A percentile compares a stretch with the other conserved stretches of the same genome.
Conservation (phyloP, 2,797 vertebrate genomes). For the Borostomias antarcticus region DNA sequence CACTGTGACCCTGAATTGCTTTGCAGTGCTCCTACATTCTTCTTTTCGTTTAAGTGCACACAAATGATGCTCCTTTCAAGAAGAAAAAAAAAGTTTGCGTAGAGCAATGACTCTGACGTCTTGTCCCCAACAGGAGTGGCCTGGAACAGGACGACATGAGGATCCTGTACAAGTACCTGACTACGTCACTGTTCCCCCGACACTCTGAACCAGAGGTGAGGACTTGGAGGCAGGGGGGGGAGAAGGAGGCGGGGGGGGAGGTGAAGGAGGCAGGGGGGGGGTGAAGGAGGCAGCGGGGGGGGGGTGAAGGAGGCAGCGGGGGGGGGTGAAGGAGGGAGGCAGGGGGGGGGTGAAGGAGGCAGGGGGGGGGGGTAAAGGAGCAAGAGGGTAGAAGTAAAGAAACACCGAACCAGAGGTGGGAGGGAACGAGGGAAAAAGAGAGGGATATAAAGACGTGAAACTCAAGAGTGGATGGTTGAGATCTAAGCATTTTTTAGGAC, state of each 20-base stretch:
- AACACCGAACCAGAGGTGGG: not conserved
- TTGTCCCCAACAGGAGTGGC: constrained; percentile 84
- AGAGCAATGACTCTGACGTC: no score
- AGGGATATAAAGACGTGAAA: no score
- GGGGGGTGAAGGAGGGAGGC: not conserved
- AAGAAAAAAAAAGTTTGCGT: no score
- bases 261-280: no score
- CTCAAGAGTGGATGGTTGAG: no score
- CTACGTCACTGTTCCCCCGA: constrained; percentile 95
- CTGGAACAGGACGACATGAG: constrained; percentile 98
- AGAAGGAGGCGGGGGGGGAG: not conserved
- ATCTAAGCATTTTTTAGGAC: no score
- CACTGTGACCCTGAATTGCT: no score
- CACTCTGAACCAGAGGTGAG: constrained; percentile 95
- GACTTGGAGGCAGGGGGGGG: no score
- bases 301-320: no score
- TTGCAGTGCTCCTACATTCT: no score
- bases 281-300: not conserved
- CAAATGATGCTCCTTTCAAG: no score
- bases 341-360: not conserved
- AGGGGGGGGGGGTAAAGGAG: not conserved
- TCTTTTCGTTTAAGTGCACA: no score
- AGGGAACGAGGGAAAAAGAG: not conserved
- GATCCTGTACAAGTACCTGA: constrained; percentile 97
- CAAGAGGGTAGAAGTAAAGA: not conserved